These are phyloP conservation scores for Mugil cephalus DNA, from an alignment of 2,113 vertebrate genomes.

Conservation along the genomic window DNA sequence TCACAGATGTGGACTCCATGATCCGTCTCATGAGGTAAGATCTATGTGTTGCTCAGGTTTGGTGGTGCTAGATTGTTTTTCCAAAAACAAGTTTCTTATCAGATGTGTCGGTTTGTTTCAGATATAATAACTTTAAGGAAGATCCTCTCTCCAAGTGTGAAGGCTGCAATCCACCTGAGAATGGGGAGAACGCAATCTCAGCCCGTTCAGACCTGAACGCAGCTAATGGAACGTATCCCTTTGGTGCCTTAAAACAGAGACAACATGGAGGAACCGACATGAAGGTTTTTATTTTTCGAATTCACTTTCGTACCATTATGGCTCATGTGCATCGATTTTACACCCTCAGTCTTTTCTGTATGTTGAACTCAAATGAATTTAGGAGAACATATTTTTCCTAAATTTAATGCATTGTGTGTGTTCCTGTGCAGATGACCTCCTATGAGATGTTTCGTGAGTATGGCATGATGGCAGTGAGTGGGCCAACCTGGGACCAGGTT, in stretches of 20 bases:
- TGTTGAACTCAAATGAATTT: background rate
- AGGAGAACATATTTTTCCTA: slow-evolving; percentile 1
- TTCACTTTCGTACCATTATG: background rate
- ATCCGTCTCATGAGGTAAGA: slow-evolving; percentile 92
- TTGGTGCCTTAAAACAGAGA: slow-evolving; percentile 90
- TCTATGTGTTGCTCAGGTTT: slow-evolving; percentile 13
- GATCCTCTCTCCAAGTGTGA: slow-evolving; percentile 90
- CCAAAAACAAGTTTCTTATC: background rate
- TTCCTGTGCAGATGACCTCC: slow-evolving; percentile 88
- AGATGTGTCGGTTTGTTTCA: slow-evolving; percentile 57
- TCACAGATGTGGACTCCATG: slow-evolving; percentile 91
- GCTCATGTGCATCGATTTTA: background rate
- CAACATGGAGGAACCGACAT: slow-evolving; percentile 92
- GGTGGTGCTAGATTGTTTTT: background rate
- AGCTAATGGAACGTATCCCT: slow-evolving; percentile 93
- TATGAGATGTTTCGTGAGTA: slow-evolving; percentile 82
- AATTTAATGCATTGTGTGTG: slow-evolving; percentile 16
- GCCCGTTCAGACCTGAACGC: slow-evolving; percentile 95
- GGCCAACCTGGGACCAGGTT: slow-evolving; percentile 92
- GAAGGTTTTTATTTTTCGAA: slow-evolving; percentile 84
- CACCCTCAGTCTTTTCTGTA: background rate
- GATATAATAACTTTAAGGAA: slow-evolving; percentile 92
- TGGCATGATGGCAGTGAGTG: slow-evolving; percentile 86
- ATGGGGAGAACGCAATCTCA: slow-evolving; percentile 92
- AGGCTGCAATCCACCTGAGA: slow-evolving; percentile 85